phyloP scores from a whole-genome alignment of 2,797 vertebrate genomes.

The Podargus strigoides region DNA sequence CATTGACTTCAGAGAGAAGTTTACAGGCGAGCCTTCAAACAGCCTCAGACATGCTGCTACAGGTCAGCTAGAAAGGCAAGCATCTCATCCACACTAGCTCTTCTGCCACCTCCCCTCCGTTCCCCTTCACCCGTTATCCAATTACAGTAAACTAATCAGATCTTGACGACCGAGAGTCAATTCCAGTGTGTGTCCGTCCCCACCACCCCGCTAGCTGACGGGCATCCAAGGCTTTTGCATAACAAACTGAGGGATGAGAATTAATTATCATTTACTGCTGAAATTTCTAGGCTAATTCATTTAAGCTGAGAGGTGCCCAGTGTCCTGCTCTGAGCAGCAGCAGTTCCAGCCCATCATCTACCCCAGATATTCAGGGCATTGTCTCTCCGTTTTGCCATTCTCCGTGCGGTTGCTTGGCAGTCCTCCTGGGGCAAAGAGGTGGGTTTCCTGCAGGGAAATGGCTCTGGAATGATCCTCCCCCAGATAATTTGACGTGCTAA shows the following conservation, averaged over 20 bases:
- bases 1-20: neutral
- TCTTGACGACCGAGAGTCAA: neutral
- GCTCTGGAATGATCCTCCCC: neutral
- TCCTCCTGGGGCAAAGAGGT: neutral
- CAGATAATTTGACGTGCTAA: slow-evolving; percentile 4
- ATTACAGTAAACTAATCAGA: slow-evolving; percentile 39
- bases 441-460: neutral
- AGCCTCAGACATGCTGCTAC: neutral
- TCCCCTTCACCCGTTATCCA: slow-evolving; percentile 15
- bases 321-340: neutral
- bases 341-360: neutral
- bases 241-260: slow-evolving; percentile 25
- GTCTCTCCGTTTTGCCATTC: neutral
- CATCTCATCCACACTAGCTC: neutral
- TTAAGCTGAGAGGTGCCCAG: neutral
- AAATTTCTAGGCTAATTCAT: slow-evolving; percentile 13
- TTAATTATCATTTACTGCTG: neutral
- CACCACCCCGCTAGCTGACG: neutral
- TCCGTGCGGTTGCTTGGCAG: neutral
- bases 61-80: neutral
- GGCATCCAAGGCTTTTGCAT: slow-evolving; percentile 21
- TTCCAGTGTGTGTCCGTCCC: neutral
- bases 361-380: neutral
- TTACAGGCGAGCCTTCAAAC: neutral
- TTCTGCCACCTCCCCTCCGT: neutral